Evolutionary conservation across 1,140 invertebrate species (phyloP).

Genomic region (Diorhabda carinulata): DNA sequence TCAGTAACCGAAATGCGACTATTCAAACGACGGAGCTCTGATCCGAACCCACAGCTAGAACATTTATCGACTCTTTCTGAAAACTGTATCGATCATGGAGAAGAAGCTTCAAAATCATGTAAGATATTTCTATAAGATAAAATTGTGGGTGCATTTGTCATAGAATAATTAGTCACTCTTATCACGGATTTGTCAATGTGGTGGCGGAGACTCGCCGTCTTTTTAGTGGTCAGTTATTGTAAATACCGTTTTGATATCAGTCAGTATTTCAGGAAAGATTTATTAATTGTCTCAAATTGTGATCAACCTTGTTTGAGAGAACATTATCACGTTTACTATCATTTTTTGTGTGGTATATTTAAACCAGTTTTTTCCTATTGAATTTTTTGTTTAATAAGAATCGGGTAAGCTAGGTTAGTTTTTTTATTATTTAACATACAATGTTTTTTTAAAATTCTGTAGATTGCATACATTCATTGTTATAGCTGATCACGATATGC

Average conservation of each 20-base stretch:
- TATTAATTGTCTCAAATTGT: background rate
- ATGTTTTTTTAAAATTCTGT: too few relatives aligned
- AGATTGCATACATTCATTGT: too few relatives aligned
- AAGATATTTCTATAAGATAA: slow-evolving; percentile 15
- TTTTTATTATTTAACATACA: too few relatives aligned
- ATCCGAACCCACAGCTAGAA: slow-evolving; percentile 41
- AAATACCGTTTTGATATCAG: background rate
- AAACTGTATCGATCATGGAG: slow-evolving; percentile 18
- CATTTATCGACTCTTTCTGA: slow-evolving; percentile 32
- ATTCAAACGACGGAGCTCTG: slow-evolving; percentile 40
- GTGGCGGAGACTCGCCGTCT: background rate
- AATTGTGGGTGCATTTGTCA: background rate
- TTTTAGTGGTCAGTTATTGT: background rate
- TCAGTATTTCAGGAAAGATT: background rate
- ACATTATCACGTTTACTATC: background rate
- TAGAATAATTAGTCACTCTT: background rate
- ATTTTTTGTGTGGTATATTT: background rate
- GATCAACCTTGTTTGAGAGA: too few relatives aligned
- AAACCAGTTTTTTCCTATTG: too few relatives aligned
- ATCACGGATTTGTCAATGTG: background rate
- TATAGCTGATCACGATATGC: too few relatives aligned
- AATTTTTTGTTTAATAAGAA: too few relatives aligned
- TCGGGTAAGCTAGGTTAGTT: too few relatives aligned
- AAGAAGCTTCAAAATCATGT: slow-evolving; percentile 26
- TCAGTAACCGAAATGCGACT: slow-evolving; percentile 31